Evolutionary conservation across 2,888 invertebrate genomes (phyloP).

Genomic region (Troides helena): DNA sequence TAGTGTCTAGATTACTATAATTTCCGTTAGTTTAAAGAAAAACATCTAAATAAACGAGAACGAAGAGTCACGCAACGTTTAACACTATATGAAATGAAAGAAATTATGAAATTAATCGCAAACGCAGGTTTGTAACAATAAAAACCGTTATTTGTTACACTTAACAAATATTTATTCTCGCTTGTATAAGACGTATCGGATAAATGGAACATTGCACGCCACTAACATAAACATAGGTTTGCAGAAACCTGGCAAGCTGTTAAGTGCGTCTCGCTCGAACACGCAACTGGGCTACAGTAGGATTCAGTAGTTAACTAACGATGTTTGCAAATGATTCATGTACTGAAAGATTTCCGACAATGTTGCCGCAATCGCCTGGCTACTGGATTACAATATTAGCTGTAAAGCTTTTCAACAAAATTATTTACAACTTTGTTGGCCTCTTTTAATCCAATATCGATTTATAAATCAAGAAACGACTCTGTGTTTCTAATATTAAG

Average conservation of each 20-base stretch:
- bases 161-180: constrained; percentile 14
- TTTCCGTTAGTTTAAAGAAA: background rate
- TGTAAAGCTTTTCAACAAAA: too few species aligned
- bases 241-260: constrained; percentile 20
- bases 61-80: background rate
- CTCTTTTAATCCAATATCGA: too few species aligned
- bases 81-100: background rate
- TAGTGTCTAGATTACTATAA: background rate
- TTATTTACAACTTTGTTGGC: too few species aligned
- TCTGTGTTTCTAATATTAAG: too few species aligned
- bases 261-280: constrained; percentile 20
- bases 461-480: too few species aligned
- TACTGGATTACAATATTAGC: background rate
- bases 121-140: background rate
- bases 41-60: background rate
- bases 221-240: constrained; percentile 22
- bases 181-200: constrained; percentile 2
- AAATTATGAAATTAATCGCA: constrained; percentile 13
- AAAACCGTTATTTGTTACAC: constrained; percentile 16
- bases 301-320: constrained; percentile 18
- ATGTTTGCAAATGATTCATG: constrained; percentile 18
- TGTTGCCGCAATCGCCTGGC: background rate
- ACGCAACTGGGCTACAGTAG: constrained; percentile 20
- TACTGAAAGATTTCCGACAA: constrained; percentile 12
- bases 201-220: constrained; percentile 19